Conservation (phyloP, 2,797 vertebrate genomes). For the Poeciliopsis presidionis region DNA sequence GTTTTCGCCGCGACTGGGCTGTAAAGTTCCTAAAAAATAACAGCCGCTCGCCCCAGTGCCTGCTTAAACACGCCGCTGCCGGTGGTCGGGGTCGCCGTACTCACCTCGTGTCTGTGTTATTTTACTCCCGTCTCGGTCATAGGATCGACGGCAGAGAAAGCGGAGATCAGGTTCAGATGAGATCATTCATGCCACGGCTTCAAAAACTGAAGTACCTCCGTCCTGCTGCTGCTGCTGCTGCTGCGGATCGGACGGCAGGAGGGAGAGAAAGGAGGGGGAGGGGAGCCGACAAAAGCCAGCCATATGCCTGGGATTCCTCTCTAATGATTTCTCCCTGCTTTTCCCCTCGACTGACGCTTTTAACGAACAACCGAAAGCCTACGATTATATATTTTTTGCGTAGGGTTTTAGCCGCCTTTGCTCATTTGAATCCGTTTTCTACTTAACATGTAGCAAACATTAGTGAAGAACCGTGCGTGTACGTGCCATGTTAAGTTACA, state of each 20-base stretch:
- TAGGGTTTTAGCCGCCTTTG: background rate
- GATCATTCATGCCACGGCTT: slow-evolving; percentile 85
- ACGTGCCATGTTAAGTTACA: background rate
- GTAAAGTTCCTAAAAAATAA: slow-evolving; percentile 52
- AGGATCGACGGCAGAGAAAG: slow-evolving; percentile 77
- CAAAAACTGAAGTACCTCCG: slow-evolving; percentile 73
- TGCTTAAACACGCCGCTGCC: slow-evolving; percentile 10
- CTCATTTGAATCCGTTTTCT: background rate
- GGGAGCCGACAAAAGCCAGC: slow-evolving; percentile 68
- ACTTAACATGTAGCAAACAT: background rate
- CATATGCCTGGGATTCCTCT: slow-evolving; percentile 69
- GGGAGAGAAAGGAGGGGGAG: slow-evolving; percentile 63
- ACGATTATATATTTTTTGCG: background rate
- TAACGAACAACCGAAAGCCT: slow-evolving; percentile 22
- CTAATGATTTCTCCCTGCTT: slow-evolving; percentile 45
- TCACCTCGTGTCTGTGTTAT: slow-evolving; percentile 77
- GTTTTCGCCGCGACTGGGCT: slow-evolving; percentile 55
- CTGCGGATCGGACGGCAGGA: slow-evolving; percentile 58
- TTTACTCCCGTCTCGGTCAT: slow-evolving; percentile 79
- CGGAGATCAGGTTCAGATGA: slow-evolving; percentile 79
- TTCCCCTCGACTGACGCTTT: slow-evolving; percentile 10
- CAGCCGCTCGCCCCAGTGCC: slow-evolving; percentile 11
- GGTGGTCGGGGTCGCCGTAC: slow-evolving; percentile 13
- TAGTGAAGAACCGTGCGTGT: background rate
- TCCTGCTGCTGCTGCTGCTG: slow-evolving; percentile 62